Conservation (phyloP, 2,888 invertebrate species). For the Nomada fucata region DNA sequence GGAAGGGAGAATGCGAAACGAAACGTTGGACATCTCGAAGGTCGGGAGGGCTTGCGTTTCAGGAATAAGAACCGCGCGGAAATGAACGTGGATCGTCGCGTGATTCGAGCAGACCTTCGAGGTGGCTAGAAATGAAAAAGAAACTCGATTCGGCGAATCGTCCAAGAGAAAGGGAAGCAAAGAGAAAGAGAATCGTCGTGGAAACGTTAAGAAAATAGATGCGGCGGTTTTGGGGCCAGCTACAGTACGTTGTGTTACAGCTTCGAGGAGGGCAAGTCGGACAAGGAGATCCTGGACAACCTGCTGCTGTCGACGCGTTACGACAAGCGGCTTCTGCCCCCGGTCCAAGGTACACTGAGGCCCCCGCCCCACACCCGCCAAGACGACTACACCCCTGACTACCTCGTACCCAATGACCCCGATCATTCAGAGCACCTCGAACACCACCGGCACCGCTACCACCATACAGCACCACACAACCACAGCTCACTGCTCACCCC, state of each 20-base stretch:
- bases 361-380: constrained; percentile 82
- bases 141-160: neutral
- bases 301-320: constrained; percentile 94
- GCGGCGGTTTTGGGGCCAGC: constrained; percentile 49
- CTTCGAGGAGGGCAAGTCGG: constrained; percentile 96
- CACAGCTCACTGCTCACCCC: constrained; percentile 83
- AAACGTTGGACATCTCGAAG: constrained; percentile 23
- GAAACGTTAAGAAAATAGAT: neutral
- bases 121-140: neutral
- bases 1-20: too few species aligned
- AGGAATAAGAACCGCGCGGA: neutral
- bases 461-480: constrained; percentile 83
- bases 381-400: constrained; percentile 81
- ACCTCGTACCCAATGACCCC: constrained; percentile 81
- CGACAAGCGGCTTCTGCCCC: constrained; percentile 96
- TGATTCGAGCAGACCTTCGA: constrained; percentile 15
- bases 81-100: neutral
- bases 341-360: constrained; percentile 91
- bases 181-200: neutral
- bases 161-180: neutral
- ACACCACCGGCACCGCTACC: constrained; percentile 82
- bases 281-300: constrained; percentile 96
- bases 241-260: constrained; percentile 85
- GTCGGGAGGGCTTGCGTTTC: neutral
- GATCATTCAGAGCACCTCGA: constrained; percentile 82